These are phyloP conservation scores for Galbula dea DNA, from an alignment of 2,113 vertebrate genomes.

Conservation along the genomic window DNA sequence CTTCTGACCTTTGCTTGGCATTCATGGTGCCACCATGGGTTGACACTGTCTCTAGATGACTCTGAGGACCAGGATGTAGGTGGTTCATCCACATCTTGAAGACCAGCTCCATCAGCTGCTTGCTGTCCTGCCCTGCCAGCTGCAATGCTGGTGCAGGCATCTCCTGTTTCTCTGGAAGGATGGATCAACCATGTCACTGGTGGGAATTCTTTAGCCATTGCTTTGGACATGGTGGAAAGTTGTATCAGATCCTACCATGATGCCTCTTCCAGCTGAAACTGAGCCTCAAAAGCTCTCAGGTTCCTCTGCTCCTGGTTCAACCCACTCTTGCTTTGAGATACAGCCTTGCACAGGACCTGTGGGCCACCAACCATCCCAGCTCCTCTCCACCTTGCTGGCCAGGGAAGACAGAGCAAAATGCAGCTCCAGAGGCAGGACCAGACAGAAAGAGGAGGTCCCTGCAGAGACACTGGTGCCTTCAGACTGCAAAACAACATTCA, in stretches of 20 bases:
- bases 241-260: not conserved
- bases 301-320: not conserved
- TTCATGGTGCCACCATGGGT: accelerated
- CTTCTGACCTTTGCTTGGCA: accelerated
- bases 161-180: not conserved
- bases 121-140: not conserved
- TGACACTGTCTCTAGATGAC: not conserved
- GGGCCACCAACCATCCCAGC: not conserved
- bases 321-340: not conserved
- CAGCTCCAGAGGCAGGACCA: not conserved
- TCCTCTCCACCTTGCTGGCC: not conserved
- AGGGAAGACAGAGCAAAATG: not conserved
- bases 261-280: not conserved
- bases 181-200: not conserved
- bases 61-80: accelerated
- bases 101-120: not conserved
- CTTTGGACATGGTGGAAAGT: not conserved
- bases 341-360: accelerated
- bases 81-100: not conserved
- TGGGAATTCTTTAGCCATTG: accelerated
- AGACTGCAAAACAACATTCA: not conserved
- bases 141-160: not conserved
- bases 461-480: not conserved
- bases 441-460: not conserved
- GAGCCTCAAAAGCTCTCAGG: accelerated